Base-by-base conservation (phyloP, 1,140 invertebrate species). In the Lepidurus packardi region DNA sequence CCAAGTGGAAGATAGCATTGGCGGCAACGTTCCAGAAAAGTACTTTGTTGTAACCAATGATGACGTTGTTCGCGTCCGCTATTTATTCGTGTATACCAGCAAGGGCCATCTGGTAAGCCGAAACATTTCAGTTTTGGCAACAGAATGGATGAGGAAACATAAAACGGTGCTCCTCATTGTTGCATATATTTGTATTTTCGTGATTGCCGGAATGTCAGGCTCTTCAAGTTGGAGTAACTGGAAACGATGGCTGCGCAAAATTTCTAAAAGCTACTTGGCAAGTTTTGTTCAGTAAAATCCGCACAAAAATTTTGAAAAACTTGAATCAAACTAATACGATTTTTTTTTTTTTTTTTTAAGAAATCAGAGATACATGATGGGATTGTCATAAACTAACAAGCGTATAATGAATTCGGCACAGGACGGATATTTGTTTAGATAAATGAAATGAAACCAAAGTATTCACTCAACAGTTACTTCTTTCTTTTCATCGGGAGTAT, bases 1-100 rank as follows among this genome's bases (percentile, higher is more conserved):
- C 83, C 84, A 79, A 76, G 78, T 53, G 78, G 80, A 79, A 77
- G 81, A 81, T 21, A 25, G 73, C 24, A 79, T 45, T 7, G 75
- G 44, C 25, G 43, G 73, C 41, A 78, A 65, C 21, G 73, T 79
- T 78, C 91, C 90, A 53, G 87, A 90, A 77, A 91, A 91, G 81
- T 92, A 92, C 84, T 92, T 91, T 82, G 85, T 93, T 74, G 91
- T 93, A 34, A 88, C 87, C 75, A 93, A 93, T 82, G 92, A 90
- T 83, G 92, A 93, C 81, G 85, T 93, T 78, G 87, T 94, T 11
- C 87, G 91, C 81, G 87, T 94, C 10, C 89, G 92, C 77, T 94
- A 94, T 84, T 84, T 95, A 21, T 85, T 95, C 34, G 87, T 95
- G 13, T 95, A 93, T 81, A 78, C 21, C 53, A 65, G 53, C 53